These are phyloP conservation scores for Leucoraja ocellata DNA, from an alignment of 2,797 vertebrate genomes.

Conservation along the genomic window DNA sequence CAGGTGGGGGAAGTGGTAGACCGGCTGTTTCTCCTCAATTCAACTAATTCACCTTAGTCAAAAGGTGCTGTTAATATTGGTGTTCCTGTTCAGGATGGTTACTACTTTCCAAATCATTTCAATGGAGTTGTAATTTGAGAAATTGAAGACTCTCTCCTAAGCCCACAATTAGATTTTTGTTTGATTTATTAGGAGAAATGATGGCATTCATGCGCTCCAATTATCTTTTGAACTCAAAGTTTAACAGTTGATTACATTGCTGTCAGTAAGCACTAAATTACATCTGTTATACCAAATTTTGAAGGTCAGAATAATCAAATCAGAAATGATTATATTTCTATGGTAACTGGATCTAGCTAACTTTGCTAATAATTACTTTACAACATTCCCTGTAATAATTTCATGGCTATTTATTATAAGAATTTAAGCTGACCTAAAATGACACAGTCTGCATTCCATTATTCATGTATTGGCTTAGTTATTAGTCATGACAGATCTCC, in stretches of 20 bases:
- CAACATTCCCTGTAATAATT: background rate
- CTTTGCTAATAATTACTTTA: background rate
- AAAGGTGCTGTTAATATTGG: constrained; percentile 24
- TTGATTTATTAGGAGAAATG: background rate
- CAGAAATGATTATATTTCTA: background rate
- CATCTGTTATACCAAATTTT: background rate
- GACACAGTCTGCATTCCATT: background rate
- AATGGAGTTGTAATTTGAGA: constrained; percentile 11
- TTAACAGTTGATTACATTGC: background rate
- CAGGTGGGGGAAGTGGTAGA: background rate
- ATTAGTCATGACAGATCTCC: background rate
- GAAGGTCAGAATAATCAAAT: background rate
- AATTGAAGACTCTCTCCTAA: background rate
- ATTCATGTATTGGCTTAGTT: constrained; percentile 1
- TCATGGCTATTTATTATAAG: background rate
- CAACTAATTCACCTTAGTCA: constrained; percentile 3
- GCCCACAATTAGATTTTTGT: background rate
- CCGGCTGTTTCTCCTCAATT: background rate
- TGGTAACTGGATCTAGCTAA: constrained; percentile 13
- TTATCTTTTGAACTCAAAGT: background rate
- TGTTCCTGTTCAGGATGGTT: constrained; percentile 11
- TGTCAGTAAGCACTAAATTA: background rate
- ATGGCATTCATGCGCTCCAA: background rate
- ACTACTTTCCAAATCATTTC: background rate
- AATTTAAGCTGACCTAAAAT: background rate